Evolutionary conservation across 1,140 invertebrate genomes (phyloP), one percentile per base, ranked within the genome.

Genomic region (Paralvinella palmiformis): DNA sequence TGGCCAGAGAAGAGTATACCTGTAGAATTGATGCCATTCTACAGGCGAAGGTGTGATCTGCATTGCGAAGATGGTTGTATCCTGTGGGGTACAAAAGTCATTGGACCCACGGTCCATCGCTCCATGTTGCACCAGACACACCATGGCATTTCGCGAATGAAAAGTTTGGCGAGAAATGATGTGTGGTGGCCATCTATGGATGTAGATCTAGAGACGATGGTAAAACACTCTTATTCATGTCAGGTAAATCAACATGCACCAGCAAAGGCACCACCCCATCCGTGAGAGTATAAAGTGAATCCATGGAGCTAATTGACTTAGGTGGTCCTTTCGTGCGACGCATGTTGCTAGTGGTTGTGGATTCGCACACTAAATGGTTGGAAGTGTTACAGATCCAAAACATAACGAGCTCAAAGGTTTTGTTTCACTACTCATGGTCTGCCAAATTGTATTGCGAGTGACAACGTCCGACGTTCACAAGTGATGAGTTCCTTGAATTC

Each of bases 361-460:
- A 85, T 65, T 74, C 81, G 0, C 75, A 74, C 62, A 77, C 75
- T 7, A 84, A 84, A 68, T 84, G 74, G 10, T 68, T 69, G 1
- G 55, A 70, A 62, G 4, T 59, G 4, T 27, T 41, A 13, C 24
- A 37, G 35, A 60, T 60, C 33, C n/a, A 37, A 33, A 41, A 22
- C 24, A 45, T 45, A 41, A 60, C 58, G 24, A 41, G 35, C 24
- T n/a, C 33, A 37, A 32, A 22, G 22, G 58, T 32, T n/a, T 37
- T 41, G 20, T 6, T 81, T 83, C 70, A 68, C 73, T 5, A 66
- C 68, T 45, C 74, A 76, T 66, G 81, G 80, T 13, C 65, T 82
- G 50, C 80, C 80, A 3, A 55, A 75, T 31, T 69, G 66, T 24
- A 27, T 83, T 17, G 72, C 82, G 31, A 73, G 75, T 1, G 82